Percentiles rank a stretch among this genome's conserved stretches.
These are phyloP conservation scores for Hanleya hanleyi DNA, from an alignment of 2,888 invertebrate genomes.

Conservation along the genomic window DNA sequence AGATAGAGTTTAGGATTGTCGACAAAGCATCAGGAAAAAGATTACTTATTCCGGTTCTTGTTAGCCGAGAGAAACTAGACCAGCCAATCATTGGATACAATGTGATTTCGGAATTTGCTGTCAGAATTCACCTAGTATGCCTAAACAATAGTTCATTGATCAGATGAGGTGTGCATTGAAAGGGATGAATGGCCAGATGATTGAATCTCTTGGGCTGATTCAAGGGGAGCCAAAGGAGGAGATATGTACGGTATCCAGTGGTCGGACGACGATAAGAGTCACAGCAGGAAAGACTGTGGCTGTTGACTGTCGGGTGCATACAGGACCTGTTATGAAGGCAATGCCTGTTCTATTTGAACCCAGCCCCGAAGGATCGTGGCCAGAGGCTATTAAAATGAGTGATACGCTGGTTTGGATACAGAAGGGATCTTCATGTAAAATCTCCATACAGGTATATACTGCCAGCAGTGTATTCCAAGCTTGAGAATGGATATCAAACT, in stretches of 20 bases:
- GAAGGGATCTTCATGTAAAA: not conserved
- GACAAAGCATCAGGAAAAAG: not conserved
- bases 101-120: not conserved
- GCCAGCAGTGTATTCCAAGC: conserved; percentile 20
- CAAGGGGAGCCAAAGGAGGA: not conserved
- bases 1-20: not conserved
- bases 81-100: not conserved
- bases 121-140: not conserved
- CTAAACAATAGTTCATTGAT: not conserved
- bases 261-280: not conserved
- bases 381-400: not conserved
- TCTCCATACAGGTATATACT: not conserved
- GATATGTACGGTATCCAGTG: not conserved
- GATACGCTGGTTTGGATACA: not conserved
- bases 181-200: not conserved
- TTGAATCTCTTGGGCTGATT: not conserved
- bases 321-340: not conserved
- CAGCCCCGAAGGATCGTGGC: too few relatives aligned
- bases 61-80: not conserved
- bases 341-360: not conserved
- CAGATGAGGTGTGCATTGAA: not conserved
- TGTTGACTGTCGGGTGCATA: not conserved
- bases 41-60: not conserved
- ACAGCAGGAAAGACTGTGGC: not conserved
- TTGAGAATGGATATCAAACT: conserved; percentile 36